Conservation (phyloP, 2,113 vertebrate species). For the Ammospiza caudacuta region DNA sequence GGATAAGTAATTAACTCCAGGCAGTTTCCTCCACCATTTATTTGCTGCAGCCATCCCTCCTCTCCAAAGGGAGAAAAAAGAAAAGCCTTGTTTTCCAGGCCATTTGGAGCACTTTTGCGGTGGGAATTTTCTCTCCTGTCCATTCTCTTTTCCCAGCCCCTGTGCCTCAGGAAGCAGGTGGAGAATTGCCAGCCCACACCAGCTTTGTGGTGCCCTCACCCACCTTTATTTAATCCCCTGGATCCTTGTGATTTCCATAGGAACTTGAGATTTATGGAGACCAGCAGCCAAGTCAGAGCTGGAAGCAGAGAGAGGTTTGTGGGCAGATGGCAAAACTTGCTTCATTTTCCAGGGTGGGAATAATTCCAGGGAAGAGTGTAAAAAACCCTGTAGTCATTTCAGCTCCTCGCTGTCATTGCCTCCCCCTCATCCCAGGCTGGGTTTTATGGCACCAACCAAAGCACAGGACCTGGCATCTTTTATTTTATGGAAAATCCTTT, state of each 20-base stretch:
- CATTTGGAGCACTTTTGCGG: background rate
- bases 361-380: background rate
- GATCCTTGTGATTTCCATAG: background rate
- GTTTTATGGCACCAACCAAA: background rate
- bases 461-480: background rate
- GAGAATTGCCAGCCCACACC: fast-evolving
- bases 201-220: background rate
- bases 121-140: background rate
- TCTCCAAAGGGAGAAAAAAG: background rate
- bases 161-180: fast-evolving
- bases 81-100: background rate
- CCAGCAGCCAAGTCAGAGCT: background rate
- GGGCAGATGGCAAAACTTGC: background rate
- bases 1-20: background rate
- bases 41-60: background rate
- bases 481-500: too few species aligned
- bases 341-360: background rate
- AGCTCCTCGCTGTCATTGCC: background rate
- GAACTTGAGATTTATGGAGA: background rate
- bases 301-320: background rate
- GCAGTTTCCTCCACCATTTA: background rate
- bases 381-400: background rate
- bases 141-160: background rate
- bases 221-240: background rate
- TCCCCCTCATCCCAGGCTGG: background rate